A percentile compares a stretch with the other conserved stretches of the same genome.
Evolutionary conservation across 35 echinoderm and acorn worm genomes (phyloP).

Genomic region (Apostichopus japonicus): DNA sequence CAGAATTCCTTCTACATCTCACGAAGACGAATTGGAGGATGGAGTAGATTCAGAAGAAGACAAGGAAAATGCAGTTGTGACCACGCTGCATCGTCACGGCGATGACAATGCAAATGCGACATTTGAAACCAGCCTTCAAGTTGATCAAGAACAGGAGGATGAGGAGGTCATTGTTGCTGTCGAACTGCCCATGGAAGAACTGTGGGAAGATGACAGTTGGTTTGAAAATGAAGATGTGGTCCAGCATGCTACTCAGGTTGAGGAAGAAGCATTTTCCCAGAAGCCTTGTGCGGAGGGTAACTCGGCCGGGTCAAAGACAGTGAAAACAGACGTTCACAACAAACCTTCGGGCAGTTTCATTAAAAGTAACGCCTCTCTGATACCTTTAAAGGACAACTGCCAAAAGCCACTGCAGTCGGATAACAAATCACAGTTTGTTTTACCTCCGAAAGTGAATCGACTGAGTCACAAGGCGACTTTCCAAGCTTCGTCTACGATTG

Average conservation of each 20-base stretch:
- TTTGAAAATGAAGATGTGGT: constrained; percentile 51
- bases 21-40: neutral
- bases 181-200: constrained; percentile 15
- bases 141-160: neutral
- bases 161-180: neutral
- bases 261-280: constrained; percentile 46
- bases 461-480: neutral
- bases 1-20: neutral
- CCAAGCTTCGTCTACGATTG: neutral
- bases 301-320: no score
- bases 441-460: constrained; percentile 12
- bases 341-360: no score
- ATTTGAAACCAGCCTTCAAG: neutral
- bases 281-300: no score
- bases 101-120: neutral
- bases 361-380: no score
- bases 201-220: constrained; percentile 61
- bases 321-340: no score
- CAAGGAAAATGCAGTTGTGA: neutral
- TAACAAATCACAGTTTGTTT: neutral
- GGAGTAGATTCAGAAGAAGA: neutral
- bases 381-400: neutral
- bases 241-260: constrained; percentile 35
- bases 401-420: neutral
- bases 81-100: neutral